Evolutionary conservation across 2,888 invertebrate genomes (phyloP), one percentile per base, ranked within the genome.

Genomic region (Cecidostiba fungosa): DNA sequence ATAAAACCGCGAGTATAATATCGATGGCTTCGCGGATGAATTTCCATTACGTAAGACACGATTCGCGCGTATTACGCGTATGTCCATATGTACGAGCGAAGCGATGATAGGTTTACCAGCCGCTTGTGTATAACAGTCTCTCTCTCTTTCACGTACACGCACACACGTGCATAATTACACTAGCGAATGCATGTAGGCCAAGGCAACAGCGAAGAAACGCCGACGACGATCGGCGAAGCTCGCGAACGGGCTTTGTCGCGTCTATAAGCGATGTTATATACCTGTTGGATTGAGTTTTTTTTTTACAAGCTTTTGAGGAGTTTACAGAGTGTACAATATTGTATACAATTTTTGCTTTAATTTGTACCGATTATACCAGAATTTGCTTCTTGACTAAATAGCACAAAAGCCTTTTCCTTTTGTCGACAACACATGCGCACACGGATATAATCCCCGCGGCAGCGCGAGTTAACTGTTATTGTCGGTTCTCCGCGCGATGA

Each of bases 151-250:
- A 47, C 43, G 16, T 59, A 69, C 32, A 43, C 8, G 70, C 10
- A 39, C 29, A 74, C 19, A 54, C 50, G 39, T 32, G 50, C 70
- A 23, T 85, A 78, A 82, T 78, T 23, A 78, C 73, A 36, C 32
- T 54, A 72, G 80, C 70, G 72, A 77, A 83, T 84, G 82, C 84
- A 86, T 86, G 86, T 86, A 86, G 86, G 86, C 86, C 86, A 86
- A 86, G 86, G 86, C 86, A 50, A 82, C 73, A 78, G 29, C 80
- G 39, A 70, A 69, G 73, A 62, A 70, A 5, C 74, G n/a, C 29
- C 36, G 10, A 19, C 73, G 76, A 77, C 69, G 74, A 12, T 19
- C n/a, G 10, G 12, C 16, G 32, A 16, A 19, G 19, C 19, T 62
- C 66, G 66, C 19, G 10, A 36, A 19, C 70, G 54, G n/a, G 54